Conservation (phyloP, 2,888 invertebrate species). For the Papilio elwesi region DNA sequence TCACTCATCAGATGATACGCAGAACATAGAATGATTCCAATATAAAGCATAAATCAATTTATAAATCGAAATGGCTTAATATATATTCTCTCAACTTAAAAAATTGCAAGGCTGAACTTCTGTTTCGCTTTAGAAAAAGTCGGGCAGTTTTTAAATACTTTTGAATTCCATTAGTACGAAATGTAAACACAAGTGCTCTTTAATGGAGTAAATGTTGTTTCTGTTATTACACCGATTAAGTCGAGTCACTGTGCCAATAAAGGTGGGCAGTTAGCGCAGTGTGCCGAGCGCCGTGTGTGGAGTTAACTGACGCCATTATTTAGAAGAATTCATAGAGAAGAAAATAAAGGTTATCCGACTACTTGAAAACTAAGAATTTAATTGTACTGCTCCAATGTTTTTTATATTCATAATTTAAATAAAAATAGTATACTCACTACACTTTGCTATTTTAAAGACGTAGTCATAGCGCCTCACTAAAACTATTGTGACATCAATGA, state of each 20-base stretch:
- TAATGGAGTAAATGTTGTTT: conserved; percentile 56
- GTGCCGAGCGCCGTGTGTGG: conserved; percentile 78
- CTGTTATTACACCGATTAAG: conserved; percentile 72
- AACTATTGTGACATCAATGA: too few species aligned
- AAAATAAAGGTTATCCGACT: conserved; percentile 29
- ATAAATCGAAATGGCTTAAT: background rate
- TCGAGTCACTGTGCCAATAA: conserved; percentile 72
- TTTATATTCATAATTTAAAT: background rate
- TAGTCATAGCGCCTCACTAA: too few species aligned
- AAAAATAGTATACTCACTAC: too few species aligned
- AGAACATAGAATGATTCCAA: too few species aligned
- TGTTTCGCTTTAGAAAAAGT: background rate
- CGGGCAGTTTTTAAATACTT: conserved; percentile 22
- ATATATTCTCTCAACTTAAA: background rate
- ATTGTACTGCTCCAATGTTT: background rate
- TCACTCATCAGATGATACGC: too few species aligned
- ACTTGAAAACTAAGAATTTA: conserved; percentile 4
- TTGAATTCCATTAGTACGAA: conserved; percentile 15
- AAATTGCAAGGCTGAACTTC: background rate
- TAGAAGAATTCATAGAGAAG: conserved; percentile 55
- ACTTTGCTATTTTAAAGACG: background rate
- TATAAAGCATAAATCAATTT: too few species aligned
- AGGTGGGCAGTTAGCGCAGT: conserved; percentile 82
- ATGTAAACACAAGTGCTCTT: conserved; percentile 35
- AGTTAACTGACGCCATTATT: conserved; percentile 82